A percentile compares a stretch with the other conserved stretches of the same genome.
Evolutionary conservation across 2,888 invertebrate genomes (phyloP).

Genomic region (Cosmia pyralina): DNA sequence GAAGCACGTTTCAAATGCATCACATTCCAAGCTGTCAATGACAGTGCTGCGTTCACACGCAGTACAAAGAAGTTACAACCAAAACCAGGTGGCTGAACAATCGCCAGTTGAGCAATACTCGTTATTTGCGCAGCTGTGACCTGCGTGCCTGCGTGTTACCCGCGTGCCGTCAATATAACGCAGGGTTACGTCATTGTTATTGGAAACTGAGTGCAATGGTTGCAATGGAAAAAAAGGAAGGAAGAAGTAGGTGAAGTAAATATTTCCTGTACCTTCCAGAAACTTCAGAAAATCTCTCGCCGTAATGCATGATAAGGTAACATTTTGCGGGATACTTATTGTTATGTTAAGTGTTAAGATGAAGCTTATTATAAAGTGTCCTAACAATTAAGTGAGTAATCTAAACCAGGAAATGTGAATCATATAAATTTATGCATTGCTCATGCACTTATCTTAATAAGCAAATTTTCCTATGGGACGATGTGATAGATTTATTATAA

Average conservation of each 20-base stretch:
- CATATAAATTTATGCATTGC: slow-evolving; percentile 42
- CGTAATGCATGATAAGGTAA: too few relatives aligned
- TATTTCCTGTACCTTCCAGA: background rate
- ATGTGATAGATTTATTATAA: slow-evolving; percentile 6
- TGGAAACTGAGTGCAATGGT: slow-evolving; percentile 3
- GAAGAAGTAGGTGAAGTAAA: background rate
- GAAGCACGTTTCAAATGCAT: slow-evolving; percentile 10
- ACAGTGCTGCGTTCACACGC: slow-evolving; percentile 45
- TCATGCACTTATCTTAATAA: slow-evolving; percentile 36
- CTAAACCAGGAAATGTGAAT: slow-evolving; percentile 37
- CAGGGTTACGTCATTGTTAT: slow-evolving; percentile 12
- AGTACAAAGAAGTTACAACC: slow-evolving; percentile 51
- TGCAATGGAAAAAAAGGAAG: background rate
- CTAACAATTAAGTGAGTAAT: slow-evolving; percentile 23
- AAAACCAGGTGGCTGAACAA: slow-evolving; percentile 68
- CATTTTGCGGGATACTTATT: too few relatives aligned
- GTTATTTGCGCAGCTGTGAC: slow-evolving; percentile 67
- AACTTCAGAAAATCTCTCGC: background rate
- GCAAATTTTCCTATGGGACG: slow-evolving; percentile 12
- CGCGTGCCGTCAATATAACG: slow-evolving; percentile 16
- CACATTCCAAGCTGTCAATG: slow-evolving; percentile 36
- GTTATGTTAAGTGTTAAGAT: too few relatives aligned
- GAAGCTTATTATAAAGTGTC: background rate
- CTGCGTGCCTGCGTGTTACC: slow-evolving; percentile 16
- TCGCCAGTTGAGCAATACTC: slow-evolving; percentile 62